phyloP scores from a whole-genome alignment of 2,888 invertebrate genomes.

The Drosophila rubida region DNA sequence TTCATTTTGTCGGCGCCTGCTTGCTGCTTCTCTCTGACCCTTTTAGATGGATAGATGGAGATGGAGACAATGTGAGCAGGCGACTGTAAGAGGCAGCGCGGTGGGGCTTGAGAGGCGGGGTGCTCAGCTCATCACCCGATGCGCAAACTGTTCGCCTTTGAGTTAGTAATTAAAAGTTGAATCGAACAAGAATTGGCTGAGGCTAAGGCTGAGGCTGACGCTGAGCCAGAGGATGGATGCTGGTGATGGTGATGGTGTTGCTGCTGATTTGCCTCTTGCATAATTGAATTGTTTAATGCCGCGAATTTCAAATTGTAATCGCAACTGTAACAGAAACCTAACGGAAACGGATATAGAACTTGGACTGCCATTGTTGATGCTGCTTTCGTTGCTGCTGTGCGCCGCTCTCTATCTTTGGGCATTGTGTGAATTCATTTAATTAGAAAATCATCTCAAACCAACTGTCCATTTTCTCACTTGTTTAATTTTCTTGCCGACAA shows the following conservation, averaged over 20 bases:
- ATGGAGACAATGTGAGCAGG: not conserved
- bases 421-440: constrained; percentile 67
- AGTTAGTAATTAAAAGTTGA: constrained; percentile 59
- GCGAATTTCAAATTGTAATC: constrained; percentile 68
- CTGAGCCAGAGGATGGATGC: constrained; percentile 23
- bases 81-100: too few species aligned
- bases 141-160: constrained; percentile 24
- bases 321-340: constrained; percentile 40
- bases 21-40: constrained; percentile 27
- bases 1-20: constrained; percentile 71
- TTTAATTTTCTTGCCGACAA: constrained; percentile 29
- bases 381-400: constrained; percentile 13
- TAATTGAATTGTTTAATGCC: constrained; percentile 78
- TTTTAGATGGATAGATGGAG: constrained; percentile 2
- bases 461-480: constrained; percentile 57
- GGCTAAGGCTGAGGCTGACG: too few species aligned
- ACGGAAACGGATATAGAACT: constrained; percentile 75
- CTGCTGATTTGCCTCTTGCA: constrained; percentile 58
- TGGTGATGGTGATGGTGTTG: constrained; percentile 39
- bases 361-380: constrained; percentile 39
- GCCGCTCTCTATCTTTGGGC: constrained; percentile 36
- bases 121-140: constrained; percentile 18
- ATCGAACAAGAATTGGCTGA: constrained; percentile 34
- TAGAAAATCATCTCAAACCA: constrained; percentile 52
- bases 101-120: too few species aligned